Base-by-base conservation (phyloP, 2,888 invertebrate species). In the Ornithoptera alexandrae region DNA sequence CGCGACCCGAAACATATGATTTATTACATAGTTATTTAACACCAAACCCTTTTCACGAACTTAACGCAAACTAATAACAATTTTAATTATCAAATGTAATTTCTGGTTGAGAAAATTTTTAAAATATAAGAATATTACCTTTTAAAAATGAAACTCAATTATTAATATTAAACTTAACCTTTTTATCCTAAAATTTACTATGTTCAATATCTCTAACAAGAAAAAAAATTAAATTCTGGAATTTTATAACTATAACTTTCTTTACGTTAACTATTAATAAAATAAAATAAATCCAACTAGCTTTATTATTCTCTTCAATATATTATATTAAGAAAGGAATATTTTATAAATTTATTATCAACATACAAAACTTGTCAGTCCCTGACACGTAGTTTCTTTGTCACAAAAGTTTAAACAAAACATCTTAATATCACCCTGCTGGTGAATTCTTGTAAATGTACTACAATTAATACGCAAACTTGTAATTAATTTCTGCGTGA, bases 401-500 rank as follows among this genome's bases (percentile, higher is more conserved):
- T 56, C 67, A 56, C 67, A 56, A 64, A 70, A 61, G 57, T 67
- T 61, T 24, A 2, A 67, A 62, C 67, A 70, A 60, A 70, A 66
- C 67, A 67, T 64, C 63, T 67, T 64, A 70, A 67, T 67, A 67
- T 64, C 56, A 71, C 80, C 82, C 79, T 85, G 84, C 84, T 80
- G 77, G 77, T 83, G 86, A 86, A 87, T 87, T 85, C 86, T 83
- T 88, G 84, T 90, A 89, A 91, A 88, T 89, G 90, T 87, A 80
- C 86, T 84, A 87, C 90, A 92, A 92, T 92, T 92, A 92, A 92
- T 92, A 91, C 85, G 81, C 87, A 88, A 91, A 92, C 88, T 92
- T 92, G 91, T 92, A 92, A 92, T 92, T 92, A 92, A 92, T 92
- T 92, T 92, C 88, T 84, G 86, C 81, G 85, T 92, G 92, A 92